Evolutionary conservation across 2,888 invertebrate genomes (phyloP).

Genomic region (Arenicola marina): DNA sequence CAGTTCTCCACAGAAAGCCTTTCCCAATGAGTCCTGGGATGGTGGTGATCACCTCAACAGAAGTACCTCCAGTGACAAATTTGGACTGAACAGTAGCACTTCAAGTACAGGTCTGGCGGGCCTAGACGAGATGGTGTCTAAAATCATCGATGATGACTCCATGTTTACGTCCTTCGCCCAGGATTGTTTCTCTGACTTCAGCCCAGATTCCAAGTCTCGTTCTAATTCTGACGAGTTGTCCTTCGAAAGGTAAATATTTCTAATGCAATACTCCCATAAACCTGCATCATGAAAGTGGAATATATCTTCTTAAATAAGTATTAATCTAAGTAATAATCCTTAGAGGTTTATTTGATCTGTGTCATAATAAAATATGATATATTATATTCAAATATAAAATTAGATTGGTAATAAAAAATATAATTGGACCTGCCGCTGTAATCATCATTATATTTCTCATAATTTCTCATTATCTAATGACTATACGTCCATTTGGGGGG

Average conservation of each 20-base stretch:
- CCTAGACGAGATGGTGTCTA: slow-evolving; percentile 22
- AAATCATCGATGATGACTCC: slow-evolving; percentile 20
- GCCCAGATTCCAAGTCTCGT: neutral
- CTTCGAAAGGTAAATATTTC: neutral
- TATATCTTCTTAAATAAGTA: too few relatives aligned
- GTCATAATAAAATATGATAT: too few relatives aligned
- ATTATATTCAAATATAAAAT: too few relatives aligned
- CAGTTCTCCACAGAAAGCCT: too few relatives aligned
- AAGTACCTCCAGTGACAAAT: slow-evolving; percentile 3
- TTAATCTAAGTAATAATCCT: too few relatives aligned
- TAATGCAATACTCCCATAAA: neutral
- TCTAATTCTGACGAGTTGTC: neutral
- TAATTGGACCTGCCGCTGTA: too few relatives aligned
- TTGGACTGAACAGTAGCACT: neutral
- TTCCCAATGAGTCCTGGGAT: too few relatives aligned
- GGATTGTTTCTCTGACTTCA: neutral
- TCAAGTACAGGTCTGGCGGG: neutral
- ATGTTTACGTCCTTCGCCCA: neutral
- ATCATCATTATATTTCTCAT: neutral
- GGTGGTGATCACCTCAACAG: neutral
- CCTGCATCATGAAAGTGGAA: too few relatives aligned
- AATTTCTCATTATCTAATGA: neutral
- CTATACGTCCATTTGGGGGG: neutral
- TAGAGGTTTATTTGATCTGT: too few relatives aligned
- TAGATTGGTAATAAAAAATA: too few relatives aligned